Conservation (phyloP, 2,888 invertebrate species). For the Phania funesta region DNA sequence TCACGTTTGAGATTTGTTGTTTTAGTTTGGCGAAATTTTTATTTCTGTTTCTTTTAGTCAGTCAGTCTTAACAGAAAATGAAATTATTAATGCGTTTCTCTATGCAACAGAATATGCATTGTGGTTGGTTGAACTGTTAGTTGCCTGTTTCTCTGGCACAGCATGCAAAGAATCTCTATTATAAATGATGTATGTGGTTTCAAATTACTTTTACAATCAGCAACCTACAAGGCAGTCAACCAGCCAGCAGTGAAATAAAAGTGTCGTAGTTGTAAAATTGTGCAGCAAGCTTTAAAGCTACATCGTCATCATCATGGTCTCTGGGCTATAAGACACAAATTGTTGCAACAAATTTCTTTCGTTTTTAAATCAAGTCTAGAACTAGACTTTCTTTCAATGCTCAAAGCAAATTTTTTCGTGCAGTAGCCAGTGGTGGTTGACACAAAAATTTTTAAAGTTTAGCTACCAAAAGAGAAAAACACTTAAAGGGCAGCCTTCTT, state of each 20-base stretch:
- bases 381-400: slow-evolving; percentile 31
- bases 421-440: slow-evolving; percentile 59
- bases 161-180: slow-evolving; percentile 13
- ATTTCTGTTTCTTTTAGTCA: background rate
- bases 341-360: slow-evolving; percentile 4
- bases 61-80: slow-evolving; percentile 24
- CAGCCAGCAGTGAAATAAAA: background rate
- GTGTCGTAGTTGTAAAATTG: slow-evolving; percentile 40
- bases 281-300: slow-evolving; percentile 2
- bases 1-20: slow-evolving; percentile 44
- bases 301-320: background rate
- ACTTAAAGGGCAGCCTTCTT: slow-evolving; percentile 36
- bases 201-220: background rate
- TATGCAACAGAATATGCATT: slow-evolving; percentile 24
- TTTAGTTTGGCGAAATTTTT: background rate
- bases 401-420: slow-evolving; percentile 25
- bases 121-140: slow-evolving; percentile 26
- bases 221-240: background rate
- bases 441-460: slow-evolving; percentile 32
- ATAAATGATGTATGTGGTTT: slow-evolving; percentile 54
- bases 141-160: slow-evolving; percentile 2
- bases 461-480: background rate
- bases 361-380: background rate
- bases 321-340: slow-evolving; percentile 16
- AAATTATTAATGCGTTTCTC: slow-evolving; percentile 48